These are phyloP conservation scores for Proales similis DNA, from an alignment of 1,140 invertebrate species.

Conservation along the genomic window DNA sequence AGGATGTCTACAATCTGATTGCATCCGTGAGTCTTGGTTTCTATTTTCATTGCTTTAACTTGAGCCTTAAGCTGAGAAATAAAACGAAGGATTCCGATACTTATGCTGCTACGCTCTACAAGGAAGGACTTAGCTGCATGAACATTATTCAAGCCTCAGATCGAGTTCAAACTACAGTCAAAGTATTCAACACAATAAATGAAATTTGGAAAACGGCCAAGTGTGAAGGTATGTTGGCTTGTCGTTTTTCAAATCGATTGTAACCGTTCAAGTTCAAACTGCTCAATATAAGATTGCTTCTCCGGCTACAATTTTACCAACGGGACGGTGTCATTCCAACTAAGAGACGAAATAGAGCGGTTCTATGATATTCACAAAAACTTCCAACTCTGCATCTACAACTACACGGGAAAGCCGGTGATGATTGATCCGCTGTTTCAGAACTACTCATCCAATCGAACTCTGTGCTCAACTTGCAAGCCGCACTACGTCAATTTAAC, in stretches of 20 bases:
- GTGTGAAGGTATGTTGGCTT: constrained; percentile 13
- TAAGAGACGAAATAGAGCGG: constrained; percentile 2
- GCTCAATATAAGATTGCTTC: constrained; percentile 23
- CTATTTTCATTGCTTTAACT: too few species aligned
- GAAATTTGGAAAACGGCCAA: constrained; percentile 21
- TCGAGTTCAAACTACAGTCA: constrained; percentile 23
- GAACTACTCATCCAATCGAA: constrained; percentile 13
- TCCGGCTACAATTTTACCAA: constrained; percentile 9
- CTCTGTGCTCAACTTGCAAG: constrained; percentile 5
- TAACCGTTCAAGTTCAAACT: not conserved
- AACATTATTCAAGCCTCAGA: constrained; percentile 32
- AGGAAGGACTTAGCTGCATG: constrained; percentile 11
- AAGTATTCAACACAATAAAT: constrained; percentile 22
- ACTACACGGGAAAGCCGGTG: constrained; percentile 18
- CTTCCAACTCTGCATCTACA: constrained; percentile 21
- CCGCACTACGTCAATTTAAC: constrained; percentile 22
- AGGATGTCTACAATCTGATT: constrained; percentile 26
- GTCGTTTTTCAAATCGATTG: not conserved
- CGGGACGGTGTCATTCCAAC: constrained; percentile 21
- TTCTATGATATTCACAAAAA: constrained; percentile 30
- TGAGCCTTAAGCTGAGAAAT: too few species aligned
- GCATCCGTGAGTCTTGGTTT: not conserved
- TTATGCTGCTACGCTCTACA: constrained; percentile 27
- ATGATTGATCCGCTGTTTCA: constrained; percentile 28
- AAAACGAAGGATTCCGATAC: constrained; percentile 3